Evolutionary conservation across 2,797 vertebrate genomes (phyloP).

Genomic region (Menidia menidia): DNA sequence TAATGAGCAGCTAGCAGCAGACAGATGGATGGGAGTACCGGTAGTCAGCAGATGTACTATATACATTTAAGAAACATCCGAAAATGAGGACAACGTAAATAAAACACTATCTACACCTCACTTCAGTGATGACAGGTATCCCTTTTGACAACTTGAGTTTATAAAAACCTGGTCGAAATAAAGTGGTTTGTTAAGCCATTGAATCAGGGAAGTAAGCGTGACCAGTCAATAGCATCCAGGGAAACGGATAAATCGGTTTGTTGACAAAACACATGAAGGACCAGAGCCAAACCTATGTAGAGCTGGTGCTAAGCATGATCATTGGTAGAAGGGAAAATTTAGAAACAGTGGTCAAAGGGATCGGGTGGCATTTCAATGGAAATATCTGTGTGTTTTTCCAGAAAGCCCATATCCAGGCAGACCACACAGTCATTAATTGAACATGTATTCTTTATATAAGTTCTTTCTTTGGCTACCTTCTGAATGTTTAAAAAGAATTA

Average conservation of each 20-base stretch:
- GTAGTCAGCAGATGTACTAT: slow-evolving; percentile 34
- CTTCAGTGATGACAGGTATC: slow-evolving; percentile 10
- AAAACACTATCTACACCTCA: neutral
- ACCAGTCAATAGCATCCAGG: neutral
- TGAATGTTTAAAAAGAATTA: slow-evolving; percentile 1
- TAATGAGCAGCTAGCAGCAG: slow-evolving; percentile 19
- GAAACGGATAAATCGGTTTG: slow-evolving; percentile 7
- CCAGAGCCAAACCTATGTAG: neutral
- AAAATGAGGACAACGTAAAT: slow-evolving; percentile 18
- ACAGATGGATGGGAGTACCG: slow-evolving; percentile 37
- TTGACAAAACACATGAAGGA: neutral
- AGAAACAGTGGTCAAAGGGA: slow-evolving; percentile 17
- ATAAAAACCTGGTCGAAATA: slow-evolving; percentile 16
- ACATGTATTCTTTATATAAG: slow-evolving; percentile 13
- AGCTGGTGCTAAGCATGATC: neutral
- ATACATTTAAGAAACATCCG: slow-evolving; percentile 14
- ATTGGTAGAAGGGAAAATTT: neutral
- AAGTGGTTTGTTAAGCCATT: slow-evolving; percentile 11
- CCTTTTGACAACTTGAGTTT: slow-evolving; percentile 16
- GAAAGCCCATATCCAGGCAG: slow-evolving; percentile 12
- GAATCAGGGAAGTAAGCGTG: slow-evolving; percentile 1
- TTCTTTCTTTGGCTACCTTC: slow-evolving; percentile 11
- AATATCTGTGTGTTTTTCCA: neutral
- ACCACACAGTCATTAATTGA: no score
- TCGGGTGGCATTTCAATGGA: neutral